Conservation (phyloP, 1,140 invertebrate species). For the Pseudomyrmex flavicornis region DNA sequence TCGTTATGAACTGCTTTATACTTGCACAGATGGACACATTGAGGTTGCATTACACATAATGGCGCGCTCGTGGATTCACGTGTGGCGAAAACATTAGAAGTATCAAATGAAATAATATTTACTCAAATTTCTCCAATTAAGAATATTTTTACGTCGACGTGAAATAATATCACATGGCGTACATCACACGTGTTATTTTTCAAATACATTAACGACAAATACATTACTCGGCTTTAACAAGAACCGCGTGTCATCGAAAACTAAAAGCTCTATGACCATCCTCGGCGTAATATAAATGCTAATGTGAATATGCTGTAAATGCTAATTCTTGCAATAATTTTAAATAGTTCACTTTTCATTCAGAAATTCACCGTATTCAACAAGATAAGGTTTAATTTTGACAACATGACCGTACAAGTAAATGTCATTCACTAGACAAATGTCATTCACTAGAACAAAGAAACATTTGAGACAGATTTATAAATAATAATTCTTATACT, state of each 20-base stretch:
- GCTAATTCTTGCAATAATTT: constrained; percentile 54
- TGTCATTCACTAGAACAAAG: not conserved
- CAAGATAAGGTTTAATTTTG: not conserved
- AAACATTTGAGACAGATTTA: not conserved
- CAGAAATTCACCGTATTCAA: constrained; percentile 6
- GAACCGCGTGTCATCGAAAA: constrained; percentile 25
- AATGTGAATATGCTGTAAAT: constrained; percentile 37
- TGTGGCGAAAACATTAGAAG: not conserved
- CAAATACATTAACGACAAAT: not conserved
- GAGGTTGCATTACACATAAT: constrained; percentile 42
- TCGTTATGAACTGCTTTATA: constrained; percentile 31
- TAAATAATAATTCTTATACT: not conserved
- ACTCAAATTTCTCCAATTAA: constrained; percentile 37
- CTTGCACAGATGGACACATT: constrained; percentile 15
- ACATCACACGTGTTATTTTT: constrained; percentile 26
- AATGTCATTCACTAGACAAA: not conserved
- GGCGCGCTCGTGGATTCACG: not conserved
- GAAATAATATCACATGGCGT: not conserved
- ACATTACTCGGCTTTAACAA: constrained; percentile 18
- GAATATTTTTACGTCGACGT: constrained; percentile 36
- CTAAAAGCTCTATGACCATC: constrained; percentile 49
- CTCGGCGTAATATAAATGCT: constrained; percentile 48
- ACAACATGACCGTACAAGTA: not conserved
- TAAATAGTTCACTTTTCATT: constrained; percentile 22
- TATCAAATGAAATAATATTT: constrained; percentile 33